Percentiles rank a stretch among this genome's conserved stretches.
Conservation (phyloP, 1,140 invertebrate species). For the fruit fly (Drosophila melanogaster) region Release_6_plus_ISO1_MT NT_033779.5:20144501-20145000, state of each 20-base stretch:
- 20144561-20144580: conserved; percentile 32
- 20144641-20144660: neutral
- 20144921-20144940: conserved; percentile 34
- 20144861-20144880: conserved; percentile 41
- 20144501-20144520: neutral
- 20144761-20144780: conserved; percentile 3
- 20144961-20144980: conserved; percentile 22
- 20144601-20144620: conserved; percentile 1
- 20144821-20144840: conserved; percentile 3
- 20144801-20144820: conserved; percentile 33
- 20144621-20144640: conserved; percentile 19
- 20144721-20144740: conserved; percentile 72
- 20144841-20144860: conserved; percentile 69
- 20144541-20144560: neutral
- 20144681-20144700: conserved; percentile 20
- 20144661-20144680: conserved; percentile 6
- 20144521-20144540: conserved; percentile 3
- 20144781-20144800: conserved; percentile 57
- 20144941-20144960: conserved; percentile 63
- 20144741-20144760: conserved; percentile 31
- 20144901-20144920: conserved; percentile 22
- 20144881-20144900: conserved; percentile 57
- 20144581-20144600: conserved; percentile 34
- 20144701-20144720: conserved; percentile 66
- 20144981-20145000: conserved; percentile 28